Evolutionary conservation across 2,888 invertebrate genomes (phyloP).

Genomic region (Troides aeacus): DNA sequence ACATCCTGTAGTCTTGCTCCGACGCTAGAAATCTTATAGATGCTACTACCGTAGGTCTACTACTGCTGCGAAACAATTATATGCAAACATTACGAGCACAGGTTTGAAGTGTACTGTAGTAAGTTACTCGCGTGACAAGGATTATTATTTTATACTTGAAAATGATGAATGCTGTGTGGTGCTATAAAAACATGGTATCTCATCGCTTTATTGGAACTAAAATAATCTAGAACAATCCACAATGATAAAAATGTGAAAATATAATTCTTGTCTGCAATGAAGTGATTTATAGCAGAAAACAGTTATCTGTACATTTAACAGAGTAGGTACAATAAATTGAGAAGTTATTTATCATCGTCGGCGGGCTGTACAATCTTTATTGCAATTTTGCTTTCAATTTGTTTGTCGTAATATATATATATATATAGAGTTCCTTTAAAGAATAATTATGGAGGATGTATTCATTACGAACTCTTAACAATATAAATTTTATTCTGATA

Average conservation of each 20-base stretch:
- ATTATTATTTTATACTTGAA: too few species aligned
- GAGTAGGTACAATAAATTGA: slow-evolving; percentile 8
- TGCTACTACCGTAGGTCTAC: too few species aligned
- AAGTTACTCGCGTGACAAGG: too few species aligned
- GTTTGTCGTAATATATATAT: not conserved
- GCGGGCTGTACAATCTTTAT: slow-evolving; percentile 3
- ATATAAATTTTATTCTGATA: not conserved
- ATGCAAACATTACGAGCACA: too few species aligned
- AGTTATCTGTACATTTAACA: slow-evolving; percentile 14
- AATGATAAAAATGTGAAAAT: not conserved
- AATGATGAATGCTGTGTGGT: not conserved
- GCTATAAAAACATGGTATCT: not conserved
- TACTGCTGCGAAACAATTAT: too few species aligned
- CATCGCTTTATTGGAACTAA: not conserved
- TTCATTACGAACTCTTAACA: not conserved
- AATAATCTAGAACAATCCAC: not conserved
- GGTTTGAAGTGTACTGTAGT: too few species aligned
- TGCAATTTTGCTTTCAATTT: not conserved
- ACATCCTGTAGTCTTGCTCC: too few species aligned
- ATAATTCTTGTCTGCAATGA: not conserved
- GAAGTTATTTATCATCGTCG: slow-evolving; percentile 8
- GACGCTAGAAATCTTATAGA: too few species aligned
- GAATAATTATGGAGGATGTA: not conserved
- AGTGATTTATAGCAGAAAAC: slow-evolving; percentile 12
- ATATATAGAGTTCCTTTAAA: not conserved